These are phyloP conservation scores for Acipenser transmontanus DNA, from an alignment of 2,797 vertebrate species.

Conservation along the genomic window DNA sequence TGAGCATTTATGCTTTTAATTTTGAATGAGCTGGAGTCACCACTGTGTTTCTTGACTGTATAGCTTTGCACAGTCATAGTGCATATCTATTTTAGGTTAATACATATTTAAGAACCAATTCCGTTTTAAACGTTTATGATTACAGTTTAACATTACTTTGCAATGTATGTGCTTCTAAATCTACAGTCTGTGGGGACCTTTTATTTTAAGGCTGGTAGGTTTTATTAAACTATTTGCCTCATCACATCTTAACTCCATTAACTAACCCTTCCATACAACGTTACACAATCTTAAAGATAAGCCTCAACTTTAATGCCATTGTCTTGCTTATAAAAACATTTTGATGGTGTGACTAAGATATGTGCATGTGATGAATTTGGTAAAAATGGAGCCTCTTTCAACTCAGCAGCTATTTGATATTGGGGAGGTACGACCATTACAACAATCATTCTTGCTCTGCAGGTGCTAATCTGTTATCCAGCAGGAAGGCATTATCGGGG, in stretches of 20 bases:
- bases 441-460: slow-evolving; percentile 16
- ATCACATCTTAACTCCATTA: slow-evolving; percentile 15
- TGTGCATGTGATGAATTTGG: slow-evolving; percentile 6
- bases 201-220: neutral
- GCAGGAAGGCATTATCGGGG: slow-evolving; percentile 11
- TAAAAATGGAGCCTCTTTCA: slow-evolving; percentile 11
- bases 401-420: slow-evolving; percentile 18
- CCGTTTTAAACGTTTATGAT: too few relatives aligned
- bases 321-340: slow-evolving; percentile 19
- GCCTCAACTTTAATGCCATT: slow-evolving; percentile 13
- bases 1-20: too few relatives aligned
- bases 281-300: slow-evolving; percentile 13
- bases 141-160: too few relatives aligned
- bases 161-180: too few relatives aligned
- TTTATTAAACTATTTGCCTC: neutral
- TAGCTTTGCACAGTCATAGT: too few relatives aligned
- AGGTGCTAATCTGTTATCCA: slow-evolving; percentile 31
- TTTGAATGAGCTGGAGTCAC: too few relatives aligned
- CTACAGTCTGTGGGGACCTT: neutral
- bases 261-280: neutral
- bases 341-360: slow-evolving; percentile 12
- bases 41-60: too few relatives aligned
- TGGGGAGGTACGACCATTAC: slow-evolving; percentile 14
- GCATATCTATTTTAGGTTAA: too few relatives aligned
- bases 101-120: too few relatives aligned